Evolutionary conservation across 2,113 vertebrate genomes (phyloP).

Genomic region (Myrmecophaga tridactyla): DNA sequence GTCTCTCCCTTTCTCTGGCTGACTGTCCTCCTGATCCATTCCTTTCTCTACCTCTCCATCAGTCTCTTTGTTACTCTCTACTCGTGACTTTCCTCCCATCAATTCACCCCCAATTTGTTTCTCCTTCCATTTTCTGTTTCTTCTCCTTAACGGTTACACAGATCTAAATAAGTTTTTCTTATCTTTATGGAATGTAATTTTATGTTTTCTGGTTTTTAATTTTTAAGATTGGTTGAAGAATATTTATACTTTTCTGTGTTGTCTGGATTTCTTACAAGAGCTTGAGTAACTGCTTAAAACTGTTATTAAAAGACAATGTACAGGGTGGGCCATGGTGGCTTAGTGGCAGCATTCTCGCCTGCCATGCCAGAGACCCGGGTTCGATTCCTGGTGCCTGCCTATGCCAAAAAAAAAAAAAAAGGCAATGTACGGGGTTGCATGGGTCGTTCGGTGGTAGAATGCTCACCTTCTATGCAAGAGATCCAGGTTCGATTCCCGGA

Average conservation of each 20-base stretch:
- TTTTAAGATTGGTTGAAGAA: not conserved
- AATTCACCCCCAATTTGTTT: not conserved
- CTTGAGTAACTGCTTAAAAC: not conserved
- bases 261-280: conserved; percentile 5
- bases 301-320: not conserved
- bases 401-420: no score
- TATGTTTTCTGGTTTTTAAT: conserved; percentile 22
- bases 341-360: no score
- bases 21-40: not conserved
- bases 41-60: not conserved
- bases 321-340: no score
- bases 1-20: not conserved
- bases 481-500: no score
- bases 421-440: no score
- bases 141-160: not conserved
- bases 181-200: not conserved
- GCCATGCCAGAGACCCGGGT: no score
- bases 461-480: no score
- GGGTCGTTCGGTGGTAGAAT: no score
- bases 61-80: not conserved
- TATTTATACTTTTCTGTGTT: not conserved
- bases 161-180: not conserved
- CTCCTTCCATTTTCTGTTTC: not conserved
- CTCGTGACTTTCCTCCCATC: not conserved
- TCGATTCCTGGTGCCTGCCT: no score